Conservation (phyloP, 2,888 invertebrate genomes). For the Uloborus plumipes region DNA sequence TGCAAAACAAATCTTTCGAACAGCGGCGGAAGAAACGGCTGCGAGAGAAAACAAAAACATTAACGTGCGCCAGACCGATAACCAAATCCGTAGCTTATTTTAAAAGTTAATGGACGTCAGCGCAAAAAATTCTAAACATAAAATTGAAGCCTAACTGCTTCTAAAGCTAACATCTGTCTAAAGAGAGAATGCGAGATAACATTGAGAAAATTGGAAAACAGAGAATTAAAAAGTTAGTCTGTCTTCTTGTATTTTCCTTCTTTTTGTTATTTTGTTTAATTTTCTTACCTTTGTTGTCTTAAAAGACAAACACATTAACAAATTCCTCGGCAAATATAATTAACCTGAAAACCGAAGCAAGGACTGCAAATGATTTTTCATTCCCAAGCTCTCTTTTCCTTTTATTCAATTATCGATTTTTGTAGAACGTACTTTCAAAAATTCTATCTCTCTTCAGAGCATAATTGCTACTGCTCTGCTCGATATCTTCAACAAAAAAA, state of each 20-base stretch:
- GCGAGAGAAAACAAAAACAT: conserved; percentile 1
- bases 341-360: conserved; percentile 33
- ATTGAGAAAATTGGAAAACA: conserved; percentile 19
- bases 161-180: conserved; percentile 20
- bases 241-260: conserved; percentile 10
- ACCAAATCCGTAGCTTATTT: conserved; percentile 12
- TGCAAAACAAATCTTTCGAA: too few relatives aligned
- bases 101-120: conserved; percentile 26
- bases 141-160: conserved; percentile 14
- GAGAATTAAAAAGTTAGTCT: conserved; percentile 21
- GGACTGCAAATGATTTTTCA: conserved; percentile 33
- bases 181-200: conserved; percentile 18
- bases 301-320: conserved; percentile 52
- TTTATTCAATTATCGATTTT: conserved; percentile 39
- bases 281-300: conserved; percentile 39
- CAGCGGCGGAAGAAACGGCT: too few relatives aligned
- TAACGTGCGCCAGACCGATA: conserved; percentile 16
- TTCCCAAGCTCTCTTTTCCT: conserved; percentile 21
- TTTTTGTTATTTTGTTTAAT: conserved; percentile 9
- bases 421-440: conserved; percentile 2
- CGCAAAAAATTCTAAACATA: not conserved
- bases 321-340: conserved; percentile 55
- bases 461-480: not conserved
- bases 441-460: not conserved
- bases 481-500: too few relatives aligned